Percentiles rank a stretch among this genome's conserved stretches.
These are phyloP conservation scores for Pristionchus mayeri DNA, from an alignment of 2,888 invertebrate genomes.

Conservation along the genomic window DNA sequence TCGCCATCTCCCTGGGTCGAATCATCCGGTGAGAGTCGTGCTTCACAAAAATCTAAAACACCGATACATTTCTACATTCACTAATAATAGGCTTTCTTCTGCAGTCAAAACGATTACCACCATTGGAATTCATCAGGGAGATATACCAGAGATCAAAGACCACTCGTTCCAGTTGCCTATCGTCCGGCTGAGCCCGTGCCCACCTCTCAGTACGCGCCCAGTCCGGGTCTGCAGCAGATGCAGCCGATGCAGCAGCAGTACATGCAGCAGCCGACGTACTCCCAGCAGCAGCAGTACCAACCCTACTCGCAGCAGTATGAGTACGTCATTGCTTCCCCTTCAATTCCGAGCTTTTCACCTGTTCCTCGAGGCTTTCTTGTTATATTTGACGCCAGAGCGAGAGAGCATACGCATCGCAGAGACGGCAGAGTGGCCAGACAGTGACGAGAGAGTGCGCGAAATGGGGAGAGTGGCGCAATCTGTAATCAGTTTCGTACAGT, in stretches of 20 bases:
- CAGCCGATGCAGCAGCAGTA: slow-evolving; percentile 1
- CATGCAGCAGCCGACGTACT: neutral
- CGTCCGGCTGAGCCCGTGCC: slow-evolving; percentile 42
- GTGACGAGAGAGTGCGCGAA: neutral
- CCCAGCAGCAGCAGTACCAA: slow-evolving; percentile 38
- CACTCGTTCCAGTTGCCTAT: neutral
- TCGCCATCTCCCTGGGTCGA: slow-evolving; percentile 43
- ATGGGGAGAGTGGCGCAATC: neutral
- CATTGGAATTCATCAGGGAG: neutral
- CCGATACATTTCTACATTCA: no score
- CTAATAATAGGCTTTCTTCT: no score
- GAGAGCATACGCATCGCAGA: no score
- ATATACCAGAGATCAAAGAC: neutral
- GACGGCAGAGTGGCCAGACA: no score
- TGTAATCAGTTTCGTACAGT: slow-evolving; percentile 49
- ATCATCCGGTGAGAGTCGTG: slow-evolving; percentile 20
- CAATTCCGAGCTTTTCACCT: neutral
- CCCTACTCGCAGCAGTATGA: slow-evolving; percentile 44
- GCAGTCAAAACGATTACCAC: no score
- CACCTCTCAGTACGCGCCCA: neutral
- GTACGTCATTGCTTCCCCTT: neutral
- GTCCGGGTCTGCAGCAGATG: neutral
- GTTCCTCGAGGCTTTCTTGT: neutral
- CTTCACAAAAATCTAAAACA: neutral
- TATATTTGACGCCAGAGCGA: neutral